Evolutionary conservation across 2,888 invertebrate genomes (phyloP).

Genomic region (Argyra leucocephala): DNA sequence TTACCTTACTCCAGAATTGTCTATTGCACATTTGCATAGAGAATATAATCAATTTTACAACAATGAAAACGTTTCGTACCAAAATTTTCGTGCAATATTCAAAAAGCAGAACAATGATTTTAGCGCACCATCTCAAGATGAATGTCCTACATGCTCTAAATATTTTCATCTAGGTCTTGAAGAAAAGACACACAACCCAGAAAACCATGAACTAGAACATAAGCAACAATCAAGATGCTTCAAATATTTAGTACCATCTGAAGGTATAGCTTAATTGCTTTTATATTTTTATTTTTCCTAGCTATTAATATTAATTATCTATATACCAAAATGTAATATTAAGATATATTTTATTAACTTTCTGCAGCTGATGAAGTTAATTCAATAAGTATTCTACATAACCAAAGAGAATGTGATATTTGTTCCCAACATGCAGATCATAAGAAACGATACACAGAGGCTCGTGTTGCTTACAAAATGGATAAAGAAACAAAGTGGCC

Average conservation of each 20-base stretch:
- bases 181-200: background rate
- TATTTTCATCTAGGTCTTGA: background rate
- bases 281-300: background rate
- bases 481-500: slow-evolving; percentile 1
- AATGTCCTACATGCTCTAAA: slow-evolving; percentile 2
- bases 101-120: background rate
- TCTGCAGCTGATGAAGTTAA: background rate
- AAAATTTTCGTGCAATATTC: background rate
- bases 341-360: no score
- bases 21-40: background rate
- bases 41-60: background rate
- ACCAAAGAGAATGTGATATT: background rate
- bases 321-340: no score
- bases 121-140: slow-evolving; percentile 2
- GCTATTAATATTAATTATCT: no score
- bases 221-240: no score
- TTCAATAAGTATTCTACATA: background rate
- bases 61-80: background rate
- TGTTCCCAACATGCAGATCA: background rate
- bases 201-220: no score
- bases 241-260: background rate
- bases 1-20: background rate
- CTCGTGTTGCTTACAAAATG: background rate
- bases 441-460: background rate
- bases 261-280: background rate